Evolutionary conservation across 2,888 invertebrate genomes (phyloP).

Genomic region (Pardosa pseudoannulata): DNA sequence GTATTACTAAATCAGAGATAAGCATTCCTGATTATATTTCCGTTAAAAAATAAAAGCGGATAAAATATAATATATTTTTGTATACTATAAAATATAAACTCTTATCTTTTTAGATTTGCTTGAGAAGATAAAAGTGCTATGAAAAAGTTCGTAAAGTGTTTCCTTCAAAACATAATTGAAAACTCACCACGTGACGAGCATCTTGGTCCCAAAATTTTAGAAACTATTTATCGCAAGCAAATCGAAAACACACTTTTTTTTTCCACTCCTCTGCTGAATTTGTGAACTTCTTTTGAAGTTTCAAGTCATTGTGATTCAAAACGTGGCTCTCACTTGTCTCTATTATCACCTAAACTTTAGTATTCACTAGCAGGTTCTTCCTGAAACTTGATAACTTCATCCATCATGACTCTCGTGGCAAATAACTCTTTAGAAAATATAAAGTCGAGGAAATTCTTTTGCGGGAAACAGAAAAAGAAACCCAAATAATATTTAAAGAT

Average conservation of each 20-base stretch:
- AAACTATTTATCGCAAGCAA: slow-evolving; percentile 38
- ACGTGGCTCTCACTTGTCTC: slow-evolving; percentile 46
- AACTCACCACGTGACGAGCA: slow-evolving; percentile 42
- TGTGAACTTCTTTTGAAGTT: slow-evolving; percentile 62
- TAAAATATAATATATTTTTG: no score
- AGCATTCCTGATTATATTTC: no score
- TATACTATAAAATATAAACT: no score
- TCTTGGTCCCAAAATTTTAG: slow-evolving; percentile 34
- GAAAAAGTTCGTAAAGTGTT: not conserved
- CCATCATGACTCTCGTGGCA: slow-evolving; percentile 60
- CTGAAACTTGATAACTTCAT: slow-evolving; percentile 59
- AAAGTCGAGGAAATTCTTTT: no score
- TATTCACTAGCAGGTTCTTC: slow-evolving; percentile 34
- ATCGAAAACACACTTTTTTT: slow-evolving; percentile 34
- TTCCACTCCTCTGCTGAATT: slow-evolving; percentile 31
- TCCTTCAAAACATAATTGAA: slow-evolving; percentile 54
- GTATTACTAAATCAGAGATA: no score
- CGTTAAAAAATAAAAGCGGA: no score
- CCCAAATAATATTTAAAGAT: no score
- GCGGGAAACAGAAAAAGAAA: no score
- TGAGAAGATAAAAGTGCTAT: not conserved
- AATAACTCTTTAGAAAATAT: slow-evolving; percentile 29
- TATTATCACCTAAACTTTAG: slow-evolving; percentile 67
- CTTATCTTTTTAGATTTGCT: not conserved
- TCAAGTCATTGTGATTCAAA: slow-evolving; percentile 57